Base-by-base conservation (phyloP, 53 echinoderm and acorn worm species). In the Stichopus horrens region DNA sequence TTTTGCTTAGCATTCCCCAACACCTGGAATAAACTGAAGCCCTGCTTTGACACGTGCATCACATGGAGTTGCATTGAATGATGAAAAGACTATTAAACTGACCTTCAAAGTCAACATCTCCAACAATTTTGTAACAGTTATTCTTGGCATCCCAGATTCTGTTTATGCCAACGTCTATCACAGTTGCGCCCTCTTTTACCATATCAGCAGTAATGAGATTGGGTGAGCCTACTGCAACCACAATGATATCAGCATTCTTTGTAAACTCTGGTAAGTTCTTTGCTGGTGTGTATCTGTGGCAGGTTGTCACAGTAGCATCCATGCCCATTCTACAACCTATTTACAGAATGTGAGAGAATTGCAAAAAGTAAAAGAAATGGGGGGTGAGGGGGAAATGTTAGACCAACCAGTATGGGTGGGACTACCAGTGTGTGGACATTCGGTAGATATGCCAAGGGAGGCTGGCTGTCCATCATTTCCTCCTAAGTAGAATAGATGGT, bases 81-180 rank as follows among this genome's bases (percentile, higher is more conserved):
- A 37, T 37, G 63, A 10, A 63, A 63, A 63, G 63, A 10, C 63
- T 63, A 5, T 8, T 4, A 8, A 4, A 18, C 87, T 89, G 65
- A 94, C 96, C 96, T 73, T 94, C 91, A 78, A 88, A 96, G 23
- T 96, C 92, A 56, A 94, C 94, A 86, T 96, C 96, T 5, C 96
- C 96, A 52, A 96, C 96, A 4, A 96, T 84, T 54, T 88, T 90
- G 89, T 65, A 86, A 63, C 92, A 87, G 19, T 90, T 90, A 1
- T 89, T 92, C 51, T 83, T 66, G 18, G 89, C 88, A 82, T 96
- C 92, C 67, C 84, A 86, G 75, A 94, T 76, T 55, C 96, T 76
- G 58, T 92, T 96, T 88, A 96, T 94, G 58, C 96, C 96, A 10
- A 92, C 96, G 54, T 96, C 96, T 21, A 96, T 94, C 78, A 96